These are phyloP conservation scores for Riptortus pedestris DNA, from an alignment of 1,140 invertebrate genomes.

Conservation along the genomic window DNA sequence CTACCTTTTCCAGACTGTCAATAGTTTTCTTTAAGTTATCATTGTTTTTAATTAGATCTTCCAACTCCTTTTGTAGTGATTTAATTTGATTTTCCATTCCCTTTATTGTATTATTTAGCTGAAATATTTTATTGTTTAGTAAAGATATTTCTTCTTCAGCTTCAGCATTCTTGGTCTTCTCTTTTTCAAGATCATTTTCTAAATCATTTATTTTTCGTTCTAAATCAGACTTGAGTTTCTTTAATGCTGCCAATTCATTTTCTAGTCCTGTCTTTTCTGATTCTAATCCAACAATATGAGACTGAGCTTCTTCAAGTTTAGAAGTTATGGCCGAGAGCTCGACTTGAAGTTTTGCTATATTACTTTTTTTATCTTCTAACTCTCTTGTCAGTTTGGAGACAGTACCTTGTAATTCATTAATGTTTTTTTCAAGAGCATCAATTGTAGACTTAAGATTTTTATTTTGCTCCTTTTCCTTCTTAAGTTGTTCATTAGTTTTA, in stretches of 20 bases:
- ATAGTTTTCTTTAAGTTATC: constrained; percentile 3
- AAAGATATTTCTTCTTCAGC: background rate
- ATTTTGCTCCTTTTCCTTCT: background rate
- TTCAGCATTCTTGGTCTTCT: background rate
- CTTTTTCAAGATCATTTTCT: background rate
- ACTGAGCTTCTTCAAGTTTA: constrained; percentile 1
- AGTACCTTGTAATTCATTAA: background rate
- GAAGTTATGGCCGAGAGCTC: background rate
- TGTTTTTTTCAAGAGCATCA: too few species aligned
- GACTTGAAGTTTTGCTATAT: background rate
- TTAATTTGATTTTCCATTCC: background rate
- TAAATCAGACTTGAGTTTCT: constrained; percentile 6
- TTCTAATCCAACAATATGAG: background rate
- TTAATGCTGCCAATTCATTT: background rate
- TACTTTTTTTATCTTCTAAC: background rate
- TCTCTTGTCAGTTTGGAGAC: constrained; percentile 1
- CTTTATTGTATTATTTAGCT: background rate
- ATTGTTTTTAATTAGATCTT: background rate
- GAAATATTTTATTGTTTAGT: background rate
- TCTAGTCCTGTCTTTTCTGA: background rate
- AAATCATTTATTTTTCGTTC: background rate
- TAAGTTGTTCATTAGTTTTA: background rate
- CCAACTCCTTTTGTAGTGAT: background rate
- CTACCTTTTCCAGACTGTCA: background rate
- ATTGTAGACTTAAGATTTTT: background rate